Conservation (phyloP, 2,113 vertebrate species). For the Mirounga angustirostris region DNA sequence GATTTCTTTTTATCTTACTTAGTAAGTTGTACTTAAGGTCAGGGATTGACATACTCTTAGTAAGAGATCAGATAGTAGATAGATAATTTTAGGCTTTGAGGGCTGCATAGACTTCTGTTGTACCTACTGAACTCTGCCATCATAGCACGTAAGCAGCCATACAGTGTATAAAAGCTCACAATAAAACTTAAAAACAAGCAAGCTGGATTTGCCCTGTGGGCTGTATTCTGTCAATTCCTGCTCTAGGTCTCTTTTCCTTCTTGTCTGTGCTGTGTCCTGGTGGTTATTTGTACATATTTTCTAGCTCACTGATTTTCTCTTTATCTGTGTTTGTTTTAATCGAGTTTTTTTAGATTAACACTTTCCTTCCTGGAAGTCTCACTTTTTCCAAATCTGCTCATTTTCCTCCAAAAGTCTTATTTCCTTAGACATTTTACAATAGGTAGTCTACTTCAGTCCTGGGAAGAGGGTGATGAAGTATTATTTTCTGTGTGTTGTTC, state of each 20-base stretch:
- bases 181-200: background rate
- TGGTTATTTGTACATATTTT: background rate
- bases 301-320: background rate
- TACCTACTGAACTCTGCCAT: background rate
- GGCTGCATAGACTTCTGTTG: background rate
- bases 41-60: background rate
- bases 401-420: background rate
- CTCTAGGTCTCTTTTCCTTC: background rate
- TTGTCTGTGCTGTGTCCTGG: background rate
- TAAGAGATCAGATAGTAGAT: background rate
- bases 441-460: background rate
- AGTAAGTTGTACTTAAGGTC: background rate
- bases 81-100: background rate
- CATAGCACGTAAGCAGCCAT: background rate
- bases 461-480: background rate
- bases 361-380: background rate
- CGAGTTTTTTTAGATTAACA: background rate
- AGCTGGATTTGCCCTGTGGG: background rate
- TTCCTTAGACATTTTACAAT: background rate
- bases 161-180: background rate
- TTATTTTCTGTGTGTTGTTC: background rate
- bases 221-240: background rate
- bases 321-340: conserved; percentile 19
- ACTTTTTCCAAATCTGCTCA: background rate
- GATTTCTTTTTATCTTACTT: background rate